Evolutionary conservation across 2,113 vertebrate species (phyloP).

Genomic region (Lutjanus erythropterus): DNA sequence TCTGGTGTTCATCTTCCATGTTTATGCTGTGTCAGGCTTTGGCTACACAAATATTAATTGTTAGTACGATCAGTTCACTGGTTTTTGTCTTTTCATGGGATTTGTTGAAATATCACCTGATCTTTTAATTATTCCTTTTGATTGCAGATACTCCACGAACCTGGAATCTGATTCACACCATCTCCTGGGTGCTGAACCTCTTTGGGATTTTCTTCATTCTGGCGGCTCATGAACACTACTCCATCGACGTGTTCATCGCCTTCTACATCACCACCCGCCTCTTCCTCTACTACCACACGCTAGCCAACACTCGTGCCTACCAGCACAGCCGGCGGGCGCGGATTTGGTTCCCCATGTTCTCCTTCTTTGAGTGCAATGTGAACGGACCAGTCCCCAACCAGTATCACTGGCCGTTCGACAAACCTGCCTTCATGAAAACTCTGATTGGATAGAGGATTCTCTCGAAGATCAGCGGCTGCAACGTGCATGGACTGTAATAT

Average conservation of each 20-base stretch:
- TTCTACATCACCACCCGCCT: conserved; percentile 99
- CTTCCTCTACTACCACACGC: conserved; percentile 96
- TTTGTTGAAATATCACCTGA: background rate
- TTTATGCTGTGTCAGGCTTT: too few relatives aligned
- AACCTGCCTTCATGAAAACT: conserved; percentile 91
- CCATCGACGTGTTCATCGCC: conserved; percentile 98
- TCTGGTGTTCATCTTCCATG: background rate
- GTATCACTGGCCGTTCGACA: conserved; percentile 96
- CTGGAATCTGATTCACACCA: conserved; percentile 97
- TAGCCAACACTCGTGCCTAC: conserved; percentile 95
- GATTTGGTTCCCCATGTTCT: conserved; percentile 99
- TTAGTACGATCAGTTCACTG: background rate
- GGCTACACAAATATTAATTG: too few relatives aligned
- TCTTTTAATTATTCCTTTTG: background rate
- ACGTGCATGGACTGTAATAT: background rate
- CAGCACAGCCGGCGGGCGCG: conserved; percentile 95
- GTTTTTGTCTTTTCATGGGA: conserved; percentile 8
- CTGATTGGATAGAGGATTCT: conserved; percentile 86
- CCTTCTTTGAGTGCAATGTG: conserved; percentile 98
- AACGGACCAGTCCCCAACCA: conserved; percentile 96
- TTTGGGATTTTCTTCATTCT: conserved; percentile 99
- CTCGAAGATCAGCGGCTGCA: background rate
- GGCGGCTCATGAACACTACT: conserved; percentile 98
- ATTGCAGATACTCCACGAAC: conserved; percentile 91
- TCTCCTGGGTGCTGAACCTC: conserved; percentile 97